Percentiles rank a stretch among this genome's conserved stretches.
Evolutionary conservation across 1,140 invertebrate genomes (phyloP).

Genomic region (Leptinotarsa texana): DNA sequence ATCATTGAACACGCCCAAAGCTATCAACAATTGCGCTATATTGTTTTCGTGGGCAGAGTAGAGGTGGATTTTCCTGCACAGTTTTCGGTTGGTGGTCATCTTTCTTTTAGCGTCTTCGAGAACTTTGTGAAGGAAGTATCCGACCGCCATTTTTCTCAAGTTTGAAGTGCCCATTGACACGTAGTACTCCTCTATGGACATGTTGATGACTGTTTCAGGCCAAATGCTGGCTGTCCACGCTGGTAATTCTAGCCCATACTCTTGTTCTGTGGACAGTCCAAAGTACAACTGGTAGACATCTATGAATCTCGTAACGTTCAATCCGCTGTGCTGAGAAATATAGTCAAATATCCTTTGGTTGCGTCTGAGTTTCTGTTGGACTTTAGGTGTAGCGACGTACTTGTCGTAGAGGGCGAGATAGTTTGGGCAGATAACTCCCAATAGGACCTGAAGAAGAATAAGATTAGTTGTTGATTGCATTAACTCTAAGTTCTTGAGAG

Average conservation of each 20-base stretch:
- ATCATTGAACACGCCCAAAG: conserved; percentile 68
- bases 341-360: conserved; percentile 36
- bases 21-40: conserved; percentile 66
- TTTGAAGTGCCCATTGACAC: conserved; percentile 35
- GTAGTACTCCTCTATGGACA: conserved; percentile 54
- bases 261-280: conserved; percentile 49
- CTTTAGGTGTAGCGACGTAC: conserved; percentile 8
- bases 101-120: conserved; percentile 61
- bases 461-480: background rate
- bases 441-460: conserved; percentile 30
- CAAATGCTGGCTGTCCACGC: conserved; percentile 66
- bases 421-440: conserved; percentile 33
- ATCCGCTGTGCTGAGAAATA: conserved; percentile 38
- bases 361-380: conserved; percentile 28
- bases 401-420: conserved; percentile 33
- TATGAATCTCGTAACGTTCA: conserved; percentile 38
- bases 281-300: conserved; percentile 42
- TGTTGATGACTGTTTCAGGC: conserved; percentile 60
- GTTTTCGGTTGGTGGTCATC: conserved; percentile 55
- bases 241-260: conserved; percentile 63
- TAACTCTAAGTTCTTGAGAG: background rate
- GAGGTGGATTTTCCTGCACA: conserved; percentile 65
- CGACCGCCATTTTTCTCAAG: conserved; percentile 39
- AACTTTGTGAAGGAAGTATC: conserved; percentile 65
- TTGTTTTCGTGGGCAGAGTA: conserved; percentile 77